These are phyloP conservation scores for Protodeltote pygarga DNA, from an alignment of 2,888 invertebrate species.

Conservation along the genomic window DNA sequence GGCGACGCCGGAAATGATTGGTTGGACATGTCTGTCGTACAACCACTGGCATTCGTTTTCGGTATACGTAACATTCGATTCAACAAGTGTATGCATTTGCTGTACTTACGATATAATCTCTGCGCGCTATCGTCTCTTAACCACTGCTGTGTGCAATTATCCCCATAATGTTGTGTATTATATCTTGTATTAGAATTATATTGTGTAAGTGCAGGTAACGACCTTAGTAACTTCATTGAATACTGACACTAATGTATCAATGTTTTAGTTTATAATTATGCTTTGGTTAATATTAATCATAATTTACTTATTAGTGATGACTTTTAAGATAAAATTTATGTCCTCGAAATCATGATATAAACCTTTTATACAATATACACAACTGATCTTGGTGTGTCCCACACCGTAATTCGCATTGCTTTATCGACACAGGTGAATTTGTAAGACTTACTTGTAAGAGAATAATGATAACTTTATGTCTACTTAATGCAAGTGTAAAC, in stretches of 20 bases:
- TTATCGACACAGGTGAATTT: slow-evolving; percentile 83
- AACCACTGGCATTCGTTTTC: slow-evolving; percentile 36
- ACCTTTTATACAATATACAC: slow-evolving; percentile 77
- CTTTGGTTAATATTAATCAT: slow-evolving; percentile 84
- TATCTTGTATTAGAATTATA: slow-evolving; percentile 79
- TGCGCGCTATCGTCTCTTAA: slow-evolving; percentile 71
- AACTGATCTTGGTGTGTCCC: slow-evolving; percentile 67
- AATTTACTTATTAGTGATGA: slow-evolving; percentile 81
- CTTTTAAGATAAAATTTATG: slow-evolving; percentile 75
- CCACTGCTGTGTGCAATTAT: slow-evolving; percentile 80
- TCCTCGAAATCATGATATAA: slow-evolving; percentile 80
- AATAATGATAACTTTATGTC: slow-evolving; percentile 85
- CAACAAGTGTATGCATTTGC: slow-evolving; percentile 55
- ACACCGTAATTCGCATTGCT: slow-evolving; percentile 74
- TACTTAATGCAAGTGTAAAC: slow-evolving; percentile 87
- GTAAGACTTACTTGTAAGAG: slow-evolving; percentile 86
- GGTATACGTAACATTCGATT: slow-evolving; percentile 52
- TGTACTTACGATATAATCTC: slow-evolving; percentile 70
- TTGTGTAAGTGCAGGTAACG: slow-evolving; percentile 65
- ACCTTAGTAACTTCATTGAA: slow-evolving; percentile 73
- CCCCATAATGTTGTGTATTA: slow-evolving; percentile 79
- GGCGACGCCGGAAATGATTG: slow-evolving; percentile 42
- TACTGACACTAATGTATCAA: slow-evolving; percentile 80
- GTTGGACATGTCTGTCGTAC: slow-evolving; percentile 23
- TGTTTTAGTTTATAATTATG: slow-evolving; percentile 83